A percentile compares a stretch with the other conserved stretches of the same genome.
Evolutionary conservation across 30 jellyfish, hydroid and myxozoan species (phyloP).

Genomic region (Turritopsis dohrnii): DNA sequence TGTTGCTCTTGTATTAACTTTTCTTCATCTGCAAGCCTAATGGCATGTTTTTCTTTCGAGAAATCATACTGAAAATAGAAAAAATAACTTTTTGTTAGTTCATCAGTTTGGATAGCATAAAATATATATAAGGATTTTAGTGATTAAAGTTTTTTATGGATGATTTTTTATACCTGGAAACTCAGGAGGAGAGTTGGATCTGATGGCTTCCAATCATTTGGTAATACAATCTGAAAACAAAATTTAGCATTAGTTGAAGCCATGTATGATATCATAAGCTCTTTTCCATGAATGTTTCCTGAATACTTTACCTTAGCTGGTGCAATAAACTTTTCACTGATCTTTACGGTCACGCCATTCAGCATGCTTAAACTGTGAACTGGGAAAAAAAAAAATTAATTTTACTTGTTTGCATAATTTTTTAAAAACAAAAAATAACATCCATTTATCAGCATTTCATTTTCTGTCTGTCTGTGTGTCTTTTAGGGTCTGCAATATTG

Average conservation of each 20-base stretch:
- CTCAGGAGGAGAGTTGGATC: background rate
- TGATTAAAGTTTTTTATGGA: background rate
- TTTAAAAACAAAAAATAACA: background rate
- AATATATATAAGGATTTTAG: background rate
- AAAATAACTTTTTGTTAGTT: background rate
- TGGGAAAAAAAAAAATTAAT: background rate
- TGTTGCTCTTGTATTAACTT: slow-evolving; percentile 14
- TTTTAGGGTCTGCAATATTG: too few relatives aligned
- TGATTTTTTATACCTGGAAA: background rate
- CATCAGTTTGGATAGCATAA: background rate
- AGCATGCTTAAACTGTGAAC: slow-evolving; percentile 55
- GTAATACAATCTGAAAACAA: background rate
- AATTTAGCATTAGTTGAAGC: background rate
- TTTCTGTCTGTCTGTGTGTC: too few relatives aligned
- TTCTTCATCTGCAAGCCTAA: slow-evolving; percentile 28
- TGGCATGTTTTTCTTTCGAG: slow-evolving; percentile 18
- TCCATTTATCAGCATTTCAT: background rate
- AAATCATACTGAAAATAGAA: slow-evolving; percentile 32
- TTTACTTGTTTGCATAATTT: background rate
- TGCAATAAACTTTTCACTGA: slow-evolving; percentile 62
- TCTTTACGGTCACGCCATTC: slow-evolving; percentile 79
- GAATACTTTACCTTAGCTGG: slow-evolving; percentile 54
- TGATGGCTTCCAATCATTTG: slow-evolving; percentile 15
- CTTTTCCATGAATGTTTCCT: background rate
- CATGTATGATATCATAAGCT: background rate